phyloP scores from a whole-genome alignment of 2,888 invertebrate species.

The Lycia hirtaria region DNA sequence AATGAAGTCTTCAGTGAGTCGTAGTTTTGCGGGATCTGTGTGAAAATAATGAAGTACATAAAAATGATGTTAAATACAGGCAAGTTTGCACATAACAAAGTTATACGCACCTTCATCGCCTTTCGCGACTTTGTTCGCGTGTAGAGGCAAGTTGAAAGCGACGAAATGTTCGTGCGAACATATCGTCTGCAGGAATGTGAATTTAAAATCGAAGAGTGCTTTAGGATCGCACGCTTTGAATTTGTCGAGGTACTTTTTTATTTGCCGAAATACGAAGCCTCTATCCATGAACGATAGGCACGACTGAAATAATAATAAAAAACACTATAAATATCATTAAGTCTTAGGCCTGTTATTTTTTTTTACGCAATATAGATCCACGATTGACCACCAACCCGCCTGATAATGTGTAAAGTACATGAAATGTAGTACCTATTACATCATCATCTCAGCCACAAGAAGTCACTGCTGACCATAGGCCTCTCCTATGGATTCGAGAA shows the following conservation, averaged over 20 bases:
- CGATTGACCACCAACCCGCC: too few relatives aligned
- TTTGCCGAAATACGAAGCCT: conserved; percentile 95
- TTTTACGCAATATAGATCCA: too few relatives aligned
- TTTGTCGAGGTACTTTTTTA: conserved; percentile 94
- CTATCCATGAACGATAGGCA: conserved; percentile 97
- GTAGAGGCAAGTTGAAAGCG: conserved; percentile 95
- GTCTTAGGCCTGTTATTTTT: too few relatives aligned
- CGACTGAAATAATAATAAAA: conserved; percentile 84
- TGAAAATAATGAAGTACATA: conserved; percentile 44
- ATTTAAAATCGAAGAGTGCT: conserved; percentile 95
- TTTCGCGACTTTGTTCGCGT: conserved; percentile 81
- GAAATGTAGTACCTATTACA: too few relatives aligned
- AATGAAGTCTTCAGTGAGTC: conserved; percentile 92
- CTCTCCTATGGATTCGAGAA: too few relatives aligned
- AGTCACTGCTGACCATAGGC: too few relatives aligned
- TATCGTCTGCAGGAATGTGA: conserved; percentile 95
- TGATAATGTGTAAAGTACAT: too few relatives aligned
- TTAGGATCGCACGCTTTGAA: conserved; percentile 93
- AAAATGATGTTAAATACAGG: conserved; percentile 30
- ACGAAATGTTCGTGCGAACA: conserved; percentile 98
- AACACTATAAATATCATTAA: neutral
- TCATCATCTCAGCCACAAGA: too few relatives aligned
- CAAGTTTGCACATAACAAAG: neutral
- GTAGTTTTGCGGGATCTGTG: conserved; percentile 84
- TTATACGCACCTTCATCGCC: conserved; percentile 69